Conservation (phyloP, 2,113 vertebrate species). For the Cromileptes altivelis region DNA sequence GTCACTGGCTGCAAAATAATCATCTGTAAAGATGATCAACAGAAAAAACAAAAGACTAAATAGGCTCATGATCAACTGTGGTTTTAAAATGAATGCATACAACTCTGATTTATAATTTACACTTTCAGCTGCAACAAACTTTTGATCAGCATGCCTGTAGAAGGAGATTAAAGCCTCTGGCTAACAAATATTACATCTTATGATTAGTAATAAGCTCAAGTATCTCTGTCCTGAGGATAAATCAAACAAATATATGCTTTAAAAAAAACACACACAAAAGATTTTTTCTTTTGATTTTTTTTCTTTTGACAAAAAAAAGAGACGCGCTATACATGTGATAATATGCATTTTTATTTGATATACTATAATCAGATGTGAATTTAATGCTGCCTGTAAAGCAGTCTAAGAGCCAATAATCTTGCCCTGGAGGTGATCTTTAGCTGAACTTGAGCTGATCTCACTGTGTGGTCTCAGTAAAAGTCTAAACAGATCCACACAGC, state of each 20-base stretch:
- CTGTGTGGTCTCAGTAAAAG: slow-evolving; percentile 76
- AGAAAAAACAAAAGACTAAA: slow-evolving; percentile 29
- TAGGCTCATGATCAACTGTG: neutral
- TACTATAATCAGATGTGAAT: slow-evolving; percentile 62
- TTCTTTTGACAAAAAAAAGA: slow-evolving; percentile 6
- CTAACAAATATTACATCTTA: slow-evolving; percentile 42
- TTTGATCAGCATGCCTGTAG: slow-evolving; percentile 53
- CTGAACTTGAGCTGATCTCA: slow-evolving; percentile 73
- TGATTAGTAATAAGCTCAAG: slow-evolving; percentile 40
- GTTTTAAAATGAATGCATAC: slow-evolving; percentile 29
- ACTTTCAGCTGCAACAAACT: slow-evolving; percentile 52
- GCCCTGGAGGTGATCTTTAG: slow-evolving; percentile 76
- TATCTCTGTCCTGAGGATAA: slow-evolving; percentile 38
- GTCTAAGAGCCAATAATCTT: slow-evolving; percentile 73
- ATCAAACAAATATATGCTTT: slow-evolving; percentile 28
- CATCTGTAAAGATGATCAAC: slow-evolving; percentile 26
- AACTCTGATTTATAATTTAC: slow-evolving; percentile 62
- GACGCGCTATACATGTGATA: neutral
- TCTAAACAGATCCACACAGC: slow-evolving; percentile 78
- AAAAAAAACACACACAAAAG: slow-evolving; percentile 6
- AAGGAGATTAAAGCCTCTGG: slow-evolving; percentile 34
- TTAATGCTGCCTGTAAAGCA: slow-evolving; percentile 63
- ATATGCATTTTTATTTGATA: slow-evolving; percentile 60
- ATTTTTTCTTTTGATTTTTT: slow-evolving; percentile 1
- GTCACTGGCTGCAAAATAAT: slow-evolving; percentile 17